Evolutionary conservation across 2,888 invertebrate genomes (phyloP).

Genomic region (Hemaris fuciformis): DNA sequence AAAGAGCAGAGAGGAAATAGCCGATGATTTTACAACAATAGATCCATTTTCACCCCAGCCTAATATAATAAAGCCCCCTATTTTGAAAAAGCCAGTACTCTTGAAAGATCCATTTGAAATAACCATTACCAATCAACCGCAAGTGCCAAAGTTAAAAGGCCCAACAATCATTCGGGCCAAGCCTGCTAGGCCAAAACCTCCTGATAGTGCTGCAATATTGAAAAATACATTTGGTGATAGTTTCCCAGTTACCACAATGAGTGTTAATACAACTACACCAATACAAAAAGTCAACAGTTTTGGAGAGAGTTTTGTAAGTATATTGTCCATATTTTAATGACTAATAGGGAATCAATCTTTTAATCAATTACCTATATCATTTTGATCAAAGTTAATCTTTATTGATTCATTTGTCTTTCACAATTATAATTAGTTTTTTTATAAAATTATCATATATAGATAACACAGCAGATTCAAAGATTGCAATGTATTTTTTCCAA

Average conservation of each 20-base stretch:
- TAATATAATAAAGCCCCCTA: slow-evolving; percentile 46
- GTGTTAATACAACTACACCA: slow-evolving; percentile 66
- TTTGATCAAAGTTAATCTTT: neutral
- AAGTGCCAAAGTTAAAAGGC: slow-evolving; percentile 69
- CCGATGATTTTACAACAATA: slow-evolving; percentile 77
- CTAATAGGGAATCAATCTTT: neutral
- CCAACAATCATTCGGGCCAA: slow-evolving; percentile 90
- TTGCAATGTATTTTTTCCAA: neutral
- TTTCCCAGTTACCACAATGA: slow-evolving; percentile 61
- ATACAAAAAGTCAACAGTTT: slow-evolving; percentile 68
- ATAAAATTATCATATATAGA: neutral
- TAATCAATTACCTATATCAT: neutral
- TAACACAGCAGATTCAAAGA: neutral
- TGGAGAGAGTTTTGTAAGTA: slow-evolving; percentile 68
- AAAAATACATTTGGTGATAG: slow-evolving; percentile 62
- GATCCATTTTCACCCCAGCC: slow-evolving; percentile 82
- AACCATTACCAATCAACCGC: slow-evolving; percentile 73
- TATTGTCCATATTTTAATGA: neutral
- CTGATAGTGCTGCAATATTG: slow-evolving; percentile 69
- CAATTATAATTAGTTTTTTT: too few relatives aligned
- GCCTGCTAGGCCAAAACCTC: slow-evolving; percentile 81
- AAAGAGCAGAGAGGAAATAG: slow-evolving; percentile 65
- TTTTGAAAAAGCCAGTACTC: slow-evolving; percentile 77
- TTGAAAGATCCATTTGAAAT: slow-evolving; percentile 85
- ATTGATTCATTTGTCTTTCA: neutral